A percentile compares a stretch with the other conserved stretches of the same genome.
Evolutionary conservation across 2,888 invertebrate genomes (phyloP).

Genomic region (Apodemia mormo): DNA sequence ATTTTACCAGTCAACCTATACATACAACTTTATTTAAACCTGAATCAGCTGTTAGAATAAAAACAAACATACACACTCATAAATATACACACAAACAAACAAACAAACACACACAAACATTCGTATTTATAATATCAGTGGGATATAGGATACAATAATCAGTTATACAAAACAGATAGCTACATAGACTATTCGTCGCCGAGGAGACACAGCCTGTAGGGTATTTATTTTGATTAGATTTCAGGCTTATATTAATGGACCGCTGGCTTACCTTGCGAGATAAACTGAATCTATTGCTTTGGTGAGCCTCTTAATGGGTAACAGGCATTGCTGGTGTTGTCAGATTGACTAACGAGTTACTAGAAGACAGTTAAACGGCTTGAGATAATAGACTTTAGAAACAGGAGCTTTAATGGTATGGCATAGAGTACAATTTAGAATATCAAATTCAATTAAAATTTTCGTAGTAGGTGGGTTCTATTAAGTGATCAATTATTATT

Average conservation of each 20-base stretch:
- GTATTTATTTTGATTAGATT: constrained; percentile 11
- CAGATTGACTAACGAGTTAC: constrained; percentile 40
- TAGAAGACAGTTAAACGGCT: constrained; percentile 3
- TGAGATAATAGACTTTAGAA: neutral
- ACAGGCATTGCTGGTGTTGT: constrained; percentile 38
- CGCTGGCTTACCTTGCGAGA: constrained; percentile 50
- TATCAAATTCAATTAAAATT: neutral
- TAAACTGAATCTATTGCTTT: constrained; percentile 51
- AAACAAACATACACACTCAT: no score
- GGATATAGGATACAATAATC: no score
- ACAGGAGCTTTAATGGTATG: neutral
- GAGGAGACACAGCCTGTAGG: neutral
- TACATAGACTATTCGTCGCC: neutral
- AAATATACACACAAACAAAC: no score
- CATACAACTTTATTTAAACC: no score
- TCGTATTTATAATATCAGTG: no score
- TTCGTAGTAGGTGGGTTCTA: neutral
- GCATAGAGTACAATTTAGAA: neutral
- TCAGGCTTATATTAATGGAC: constrained; percentile 32
- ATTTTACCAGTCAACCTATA: no score
- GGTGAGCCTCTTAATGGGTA: constrained; percentile 45
- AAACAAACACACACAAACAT: no score
- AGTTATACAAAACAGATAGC: neutral
- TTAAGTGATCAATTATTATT: no score
- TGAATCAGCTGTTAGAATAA: no score